A percentile compares a stretch with the other conserved stretches of the same genome.
phyloP scores from a whole-genome alignment of 1,140 invertebrate species.

The Drosophila oshimai region DNA sequence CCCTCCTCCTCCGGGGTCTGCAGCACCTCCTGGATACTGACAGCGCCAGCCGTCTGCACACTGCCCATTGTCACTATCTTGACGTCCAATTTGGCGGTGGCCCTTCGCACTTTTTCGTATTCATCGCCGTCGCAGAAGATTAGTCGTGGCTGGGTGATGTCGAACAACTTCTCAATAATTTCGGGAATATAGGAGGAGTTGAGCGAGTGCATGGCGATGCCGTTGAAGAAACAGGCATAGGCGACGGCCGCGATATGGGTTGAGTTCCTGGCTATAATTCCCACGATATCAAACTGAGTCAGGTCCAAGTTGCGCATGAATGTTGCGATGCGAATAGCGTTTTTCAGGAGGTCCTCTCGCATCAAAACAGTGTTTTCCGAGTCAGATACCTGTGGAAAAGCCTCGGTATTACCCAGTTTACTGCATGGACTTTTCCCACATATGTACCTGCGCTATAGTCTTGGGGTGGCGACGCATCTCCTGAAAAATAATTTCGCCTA shows the following conservation, averaged over 20 bases:
- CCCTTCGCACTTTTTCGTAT: conserved; percentile 30
- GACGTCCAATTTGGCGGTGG: conserved; percentile 3
- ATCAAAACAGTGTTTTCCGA: conserved; percentile 52
- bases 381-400: conserved; percentile 39
- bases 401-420: too few species aligned
- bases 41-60: too few species aligned
- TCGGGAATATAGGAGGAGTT: conserved; percentile 38
- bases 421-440: too few species aligned
- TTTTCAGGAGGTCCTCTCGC: conserved; percentile 42
- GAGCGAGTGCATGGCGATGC: conserved; percentile 57
- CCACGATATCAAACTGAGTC: conserved; percentile 56
- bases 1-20: background rate
- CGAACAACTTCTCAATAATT: conserved; percentile 48
- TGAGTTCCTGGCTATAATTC: conserved; percentile 59
- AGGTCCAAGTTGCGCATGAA: conserved; percentile 40
- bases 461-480: conserved; percentile 64
- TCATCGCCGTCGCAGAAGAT: conserved; percentile 70
- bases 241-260: conserved; percentile 52
- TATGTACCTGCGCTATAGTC: conserved; percentile 55
- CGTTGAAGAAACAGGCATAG: conserved; percentile 69
- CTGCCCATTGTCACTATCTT: conserved; percentile 51
- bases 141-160: conserved; percentile 51
- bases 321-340: conserved; percentile 53
- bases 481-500: conserved; percentile 47
- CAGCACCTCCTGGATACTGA: conserved; percentile 38